A percentile compares a stretch with the other conserved stretches of the same genome.
Evolutionary conservation across 2,113 vertebrate species (phyloP).

Genomic region (Sakesphorus luctuosus): DNA sequence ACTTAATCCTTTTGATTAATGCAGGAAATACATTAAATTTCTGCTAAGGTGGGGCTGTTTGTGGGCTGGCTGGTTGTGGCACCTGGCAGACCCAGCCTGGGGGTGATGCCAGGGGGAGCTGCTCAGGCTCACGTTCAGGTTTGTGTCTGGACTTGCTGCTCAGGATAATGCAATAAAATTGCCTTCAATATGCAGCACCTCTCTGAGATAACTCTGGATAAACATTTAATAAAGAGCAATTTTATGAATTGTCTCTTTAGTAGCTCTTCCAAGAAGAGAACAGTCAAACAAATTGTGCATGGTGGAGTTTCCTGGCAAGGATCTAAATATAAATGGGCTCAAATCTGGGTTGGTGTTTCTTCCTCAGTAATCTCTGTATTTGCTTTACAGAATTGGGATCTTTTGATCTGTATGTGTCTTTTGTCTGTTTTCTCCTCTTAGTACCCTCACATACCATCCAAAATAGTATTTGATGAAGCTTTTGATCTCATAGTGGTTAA

Average conservation of each 20-base stretch:
- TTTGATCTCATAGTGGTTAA: background rate
- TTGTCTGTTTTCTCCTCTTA: background rate
- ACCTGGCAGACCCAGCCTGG: background rate
- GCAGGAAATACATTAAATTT: background rate
- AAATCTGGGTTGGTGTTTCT: background rate
- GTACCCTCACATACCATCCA: background rate
- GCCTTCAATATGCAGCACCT: background rate
- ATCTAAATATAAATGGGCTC: background rate
- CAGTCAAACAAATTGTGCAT: background rate
- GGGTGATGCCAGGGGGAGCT: background rate
- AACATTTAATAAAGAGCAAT: background rate
- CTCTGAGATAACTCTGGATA: background rate
- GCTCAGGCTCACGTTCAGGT: too few species aligned
- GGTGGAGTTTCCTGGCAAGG: background rate
- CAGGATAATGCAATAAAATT: background rate
- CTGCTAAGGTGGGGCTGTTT: accelerated
- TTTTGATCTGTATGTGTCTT: background rate
- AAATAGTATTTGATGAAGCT: background rate
- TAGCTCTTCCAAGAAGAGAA: background rate
- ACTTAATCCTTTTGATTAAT: background rate
- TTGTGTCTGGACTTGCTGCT: accelerated
- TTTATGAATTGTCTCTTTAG: background rate
- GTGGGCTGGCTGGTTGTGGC: background rate
- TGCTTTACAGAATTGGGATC: background rate
- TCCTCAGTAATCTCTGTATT: background rate